Base-by-base conservation (phyloP, 2,888 invertebrate genomes). In the Lasius platythorax region DNA sequence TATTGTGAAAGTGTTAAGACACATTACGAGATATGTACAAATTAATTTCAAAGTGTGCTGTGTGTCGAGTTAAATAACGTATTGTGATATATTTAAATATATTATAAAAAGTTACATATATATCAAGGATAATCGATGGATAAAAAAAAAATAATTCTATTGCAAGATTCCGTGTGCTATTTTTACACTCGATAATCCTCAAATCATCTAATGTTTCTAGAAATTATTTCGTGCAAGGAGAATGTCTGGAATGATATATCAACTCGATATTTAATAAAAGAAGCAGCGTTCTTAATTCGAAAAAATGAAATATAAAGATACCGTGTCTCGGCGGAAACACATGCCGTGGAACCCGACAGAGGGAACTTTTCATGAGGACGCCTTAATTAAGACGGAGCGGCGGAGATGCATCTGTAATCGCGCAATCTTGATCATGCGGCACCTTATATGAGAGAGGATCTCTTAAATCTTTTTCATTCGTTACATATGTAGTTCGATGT, bases 381-480 rank as follows among this genome's bases (percentile, higher is more conserved):
- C 64, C 61, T 85, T 87, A 85, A 87, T 87, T 87, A 84, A 85
- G 70, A 87, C 87, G 76, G 50, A 58, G 67, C 82, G 66, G n/a
- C 67, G 64, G 23, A 72, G 84, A 63, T 23, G 46, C 28, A 61
- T 50, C 28, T 50, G 61, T 30, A 68, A 53, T 50, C 67, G 28
- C 43, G 6, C 9, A 70, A 79, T 81, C 28, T 81, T 81, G 46
- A 81, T 50, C 12, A 68, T 33, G n/a, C 23, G 63, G 72, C 50
- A 30, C 43, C 43, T 61, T 72, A 63, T 43, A 56, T 72, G 56
- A 79, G 53, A 53, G 23, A 67, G 9, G 50, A 53, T 53, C 53
- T 72, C 63, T 64, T 70, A 72, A 56, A 75, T 75, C 75, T 67
- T 58, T 23, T 75, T 64, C 37, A 37, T 37, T 33, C 43, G 46